Base-by-base conservation (phyloP, 2,888 invertebrate species). In the Idaea dimidiata region DNA sequence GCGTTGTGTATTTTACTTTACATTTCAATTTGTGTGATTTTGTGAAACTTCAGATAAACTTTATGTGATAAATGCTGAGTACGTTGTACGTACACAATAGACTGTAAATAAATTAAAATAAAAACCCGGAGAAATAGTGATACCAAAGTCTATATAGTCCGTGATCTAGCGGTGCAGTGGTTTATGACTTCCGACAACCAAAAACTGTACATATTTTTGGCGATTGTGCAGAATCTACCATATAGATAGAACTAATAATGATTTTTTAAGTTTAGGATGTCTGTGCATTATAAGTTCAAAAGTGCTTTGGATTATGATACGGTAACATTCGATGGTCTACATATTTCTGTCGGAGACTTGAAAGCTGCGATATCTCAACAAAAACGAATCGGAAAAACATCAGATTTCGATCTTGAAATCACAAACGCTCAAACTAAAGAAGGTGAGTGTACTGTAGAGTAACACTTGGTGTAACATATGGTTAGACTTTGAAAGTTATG, bases 281-380 rank as follows among this genome's bases (percentile, higher is more conserved):
- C 98, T 81, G 98, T 99, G 73, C 99, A 99, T 91, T 99, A 99
- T 93, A 99, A 99, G 91, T 99, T 99, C 87, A 99, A 99, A 93
- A 98, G 98, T 81, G 97, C 98, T 67, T 93, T 98, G 83, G 98
- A 99, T 87, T 98, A 97, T 93, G 98, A 99, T 85, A 99, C 99
- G 8, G 96, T 99, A 69, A 97, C 98, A 54, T 99, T 99, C 86
- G 99, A 99, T 94, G 99, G 99, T 65, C 94, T 99, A 65, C 97
- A 98, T 86, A 99, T 99, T 81, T 97, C 98, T 57, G 97, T 99
- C 72, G 96, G 96, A 58, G 99, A 99, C 86, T 93, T 99, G 71
- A 99, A 99, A 90, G 96, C 97, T 79, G 96, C 97, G 62, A 99
- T 99, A 75, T 95, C 98, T 67, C 97, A 97, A 78, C 98, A 99